Base-by-base conservation (phyloP, 2,888 invertebrate species). In the Dolichomitus sp. region DNA sequence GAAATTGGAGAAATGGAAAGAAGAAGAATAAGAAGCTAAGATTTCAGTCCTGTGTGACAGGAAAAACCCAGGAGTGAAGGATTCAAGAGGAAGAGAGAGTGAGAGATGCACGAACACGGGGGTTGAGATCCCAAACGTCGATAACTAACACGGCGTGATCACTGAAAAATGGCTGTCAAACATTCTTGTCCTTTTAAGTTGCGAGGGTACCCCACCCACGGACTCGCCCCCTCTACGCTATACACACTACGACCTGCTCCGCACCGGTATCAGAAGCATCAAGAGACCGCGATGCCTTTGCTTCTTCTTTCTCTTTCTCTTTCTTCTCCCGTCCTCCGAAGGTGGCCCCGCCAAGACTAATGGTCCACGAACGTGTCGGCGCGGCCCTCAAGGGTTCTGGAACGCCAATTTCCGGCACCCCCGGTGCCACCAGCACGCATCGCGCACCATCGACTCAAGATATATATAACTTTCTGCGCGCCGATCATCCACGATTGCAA, bases 121-220 rank as follows among this genome's bases (percentile, higher is more conserved):
- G 83, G 87, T 76, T 74, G 69, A 80, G 81, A 83, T 83, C 86
- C 85, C 80, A 83, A 78, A 80, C 50, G 88, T 91, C 90, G 92
- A 92, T 92, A 92, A 92, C 90, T 89, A 91, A 91, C 91, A 89
- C 89, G 88, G 89, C 88, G 90, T 91, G 92, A 92, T 93, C 92
- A 92, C 90, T 92, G 92, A 92, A 92, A 93, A 92, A 92, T 92
- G 91, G 91, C 92, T 93, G 92, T 93, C 92, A 92, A 92, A 93
- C 90, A 92, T 91, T 91, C 91, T 90, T 91, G 90, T 90, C 91
- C 91, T 92, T 91, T 92, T 91, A 90, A 91, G 89, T 91, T 89
- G 89, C 85, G 87, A 89, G 86, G 85, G 87, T 87, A 89, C 89
- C 90, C 90, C 89, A 89, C 89, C 90, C 89, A 90, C 81, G 70